Base-by-base conservation (phyloP, 1,140 invertebrate species). In the Stegodyphus mimosarum region DNA sequence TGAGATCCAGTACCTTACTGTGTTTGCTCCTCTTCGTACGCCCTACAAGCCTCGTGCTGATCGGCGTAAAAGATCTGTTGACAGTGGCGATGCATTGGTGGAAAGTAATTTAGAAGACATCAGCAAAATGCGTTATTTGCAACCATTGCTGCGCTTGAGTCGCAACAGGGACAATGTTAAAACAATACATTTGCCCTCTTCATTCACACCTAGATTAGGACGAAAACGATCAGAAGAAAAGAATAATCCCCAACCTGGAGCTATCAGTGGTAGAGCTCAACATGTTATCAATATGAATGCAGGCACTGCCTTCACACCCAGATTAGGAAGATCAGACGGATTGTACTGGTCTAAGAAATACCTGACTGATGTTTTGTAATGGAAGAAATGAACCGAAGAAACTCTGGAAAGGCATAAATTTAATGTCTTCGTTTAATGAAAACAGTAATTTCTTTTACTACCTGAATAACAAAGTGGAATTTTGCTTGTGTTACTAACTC, bases 191-290 rank as follows among this genome's bases (percentile, higher is more conserved):
- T 52, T 84, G 4, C 15, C 63, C 5, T 69, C 81, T 17, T 75
- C 81, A 11, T 84, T 84, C 52, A 84, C 72, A 11, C 81, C 81
- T 7, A 15, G 81, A 70, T 60, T 84, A 17, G 81, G 73, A 6
- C 18, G 66, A 49, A 77, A 79, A 48, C 66, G 77, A 33, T 69
- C 66, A 9, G 66, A 69, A n/a, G 15, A 69, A 69, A 33, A 69
- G 15, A 60, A 11, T 2, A 60, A 60, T 9, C 9, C 15, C 5
- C 55, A 60, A 5, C 64, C 64, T 7, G 64, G 0, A 15, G 17
- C 17, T 18, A n/a, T 67, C 11, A 17, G 64, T 17, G 17, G 17
- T 18, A 67, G 11, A n/a, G 7, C 64, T 67, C 64, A 18, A n/a
- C 64, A 67, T 18, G 64, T 67, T 6, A 67, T 83, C 55, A 70